Conservation (phyloP, 2,113 vertebrate genomes). For the Siphamia tubifer region DNA sequence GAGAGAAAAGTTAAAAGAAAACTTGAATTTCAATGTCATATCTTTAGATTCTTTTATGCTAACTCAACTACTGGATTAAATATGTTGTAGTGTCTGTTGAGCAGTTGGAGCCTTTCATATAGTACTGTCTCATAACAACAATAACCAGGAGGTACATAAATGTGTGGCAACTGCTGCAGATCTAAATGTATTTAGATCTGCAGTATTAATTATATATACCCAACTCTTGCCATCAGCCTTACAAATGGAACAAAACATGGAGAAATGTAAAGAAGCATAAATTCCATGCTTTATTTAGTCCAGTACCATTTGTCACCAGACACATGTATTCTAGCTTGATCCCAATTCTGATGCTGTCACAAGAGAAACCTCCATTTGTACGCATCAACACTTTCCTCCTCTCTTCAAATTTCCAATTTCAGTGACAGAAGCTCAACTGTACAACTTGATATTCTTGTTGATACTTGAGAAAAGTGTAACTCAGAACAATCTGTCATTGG, state of each 20-base stretch:
- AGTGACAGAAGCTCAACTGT: neutral
- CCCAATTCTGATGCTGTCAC: neutral
- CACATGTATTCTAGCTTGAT: neutral
- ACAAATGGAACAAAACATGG: too few relatives aligned
- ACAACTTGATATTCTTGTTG: neutral
- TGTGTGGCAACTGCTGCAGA: too few relatives aligned
- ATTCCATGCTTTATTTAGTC: too few relatives aligned
- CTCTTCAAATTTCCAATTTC: neutral
- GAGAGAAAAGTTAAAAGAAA: conserved; percentile 1
- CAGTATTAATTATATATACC: too few relatives aligned
- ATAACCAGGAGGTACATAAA: too few relatives aligned
- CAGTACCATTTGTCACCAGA: neutral
- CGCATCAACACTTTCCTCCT: neutral
- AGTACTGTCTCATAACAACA: too few relatives aligned
- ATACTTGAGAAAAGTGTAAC: neutral
- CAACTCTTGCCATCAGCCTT: too few relatives aligned
- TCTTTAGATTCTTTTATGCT: neutral
- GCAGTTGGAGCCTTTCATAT: too few relatives aligned
- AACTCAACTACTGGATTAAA: too few relatives aligned
- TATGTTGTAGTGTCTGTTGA: neutral
- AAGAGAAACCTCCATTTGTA: neutral
- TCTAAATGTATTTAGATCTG: too few relatives aligned
- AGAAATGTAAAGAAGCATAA: too few relatives aligned
- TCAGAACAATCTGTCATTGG: neutral
- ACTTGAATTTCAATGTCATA: neutral